A percentile compares a stretch with the other conserved stretches of the same genome.
phyloP scores from a whole-genome alignment of 37 sponge, comb jelly and placozoan genomes.

The Amphimedon queenslandica region DNA sequence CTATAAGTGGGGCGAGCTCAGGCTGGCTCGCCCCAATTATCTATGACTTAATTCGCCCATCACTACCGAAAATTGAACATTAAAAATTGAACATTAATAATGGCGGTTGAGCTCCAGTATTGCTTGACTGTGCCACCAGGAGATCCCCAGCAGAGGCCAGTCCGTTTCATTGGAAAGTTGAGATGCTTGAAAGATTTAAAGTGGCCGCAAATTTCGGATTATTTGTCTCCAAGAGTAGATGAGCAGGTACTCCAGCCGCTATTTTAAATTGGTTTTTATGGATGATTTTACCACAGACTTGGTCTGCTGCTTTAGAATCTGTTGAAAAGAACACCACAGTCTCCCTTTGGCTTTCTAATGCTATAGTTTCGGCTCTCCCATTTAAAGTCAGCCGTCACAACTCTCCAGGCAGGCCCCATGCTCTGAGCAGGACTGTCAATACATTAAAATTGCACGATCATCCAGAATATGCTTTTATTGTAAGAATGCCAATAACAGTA shows the following conservation, averaged over 20 bases:
- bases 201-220: background rate
- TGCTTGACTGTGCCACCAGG: slow-evolving; percentile 13
- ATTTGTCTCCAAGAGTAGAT: background rate
- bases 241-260: background rate
- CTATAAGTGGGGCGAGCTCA: no score
- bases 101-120: background rate
- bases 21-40: no score
- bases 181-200: slow-evolving; percentile 20
- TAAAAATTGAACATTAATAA: no score
- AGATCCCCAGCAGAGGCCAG: slow-evolving; percentile 66
- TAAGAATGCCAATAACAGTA: no score
- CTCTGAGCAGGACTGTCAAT: slow-evolving; percentile 58
- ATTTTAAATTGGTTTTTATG: background rate
- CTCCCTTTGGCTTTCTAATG: slow-evolving; percentile 73
- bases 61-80: no score
- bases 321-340: slow-evolving; percentile 32
- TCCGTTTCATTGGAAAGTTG: slow-evolving; percentile 64
- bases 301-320: slow-evolving; percentile 46
- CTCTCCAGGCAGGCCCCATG: slow-evolving; percentile 78
- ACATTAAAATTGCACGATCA: slow-evolving; percentile 25
- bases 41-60: no score
- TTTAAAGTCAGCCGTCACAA: slow-evolving; percentile 75
- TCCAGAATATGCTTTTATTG: slow-evolving; percentile 44
- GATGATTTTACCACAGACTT: slow-evolving; percentile 23
- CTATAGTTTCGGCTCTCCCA: slow-evolving; percentile 66